Percentiles rank a stretch among this genome's conserved stretches.
Conservation (phyloP, 2,888 invertebrate genomes). For the Drosophila affinis region DNA sequence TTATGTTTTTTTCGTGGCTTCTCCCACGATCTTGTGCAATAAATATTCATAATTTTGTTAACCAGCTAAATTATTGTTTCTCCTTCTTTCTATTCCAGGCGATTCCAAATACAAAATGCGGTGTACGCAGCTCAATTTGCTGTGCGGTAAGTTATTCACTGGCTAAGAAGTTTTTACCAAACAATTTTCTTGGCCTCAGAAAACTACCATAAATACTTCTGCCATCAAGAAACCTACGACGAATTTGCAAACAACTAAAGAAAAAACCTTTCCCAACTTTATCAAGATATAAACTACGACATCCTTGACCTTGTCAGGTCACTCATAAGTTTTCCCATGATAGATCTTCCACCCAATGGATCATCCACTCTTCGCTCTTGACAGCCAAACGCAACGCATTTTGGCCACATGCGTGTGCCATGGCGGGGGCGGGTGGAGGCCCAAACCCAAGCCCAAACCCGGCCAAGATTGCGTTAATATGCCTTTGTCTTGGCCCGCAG, state of each 20-base stretch:
- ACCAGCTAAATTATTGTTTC: constrained; percentile 42
- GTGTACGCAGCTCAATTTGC: constrained; percentile 56
- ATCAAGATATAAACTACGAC: background rate
- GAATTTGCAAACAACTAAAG: background rate
- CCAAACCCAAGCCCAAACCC: constrained; percentile 20
- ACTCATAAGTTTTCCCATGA: constrained; percentile 56
- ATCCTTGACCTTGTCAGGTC: constrained; percentile 69
- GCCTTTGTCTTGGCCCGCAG: constrained; percentile 54
- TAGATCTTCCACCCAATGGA: constrained; percentile 55
- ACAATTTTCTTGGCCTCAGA: no score
- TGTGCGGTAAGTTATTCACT: constrained; percentile 71
- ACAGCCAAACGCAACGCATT: constrained; percentile 6
- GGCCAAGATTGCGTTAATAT: constrained; percentile 57
- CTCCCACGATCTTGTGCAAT: constrained; percentile 67
- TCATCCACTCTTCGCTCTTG: constrained; percentile 34
- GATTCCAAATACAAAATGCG: constrained; percentile 73
- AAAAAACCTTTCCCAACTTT: background rate
- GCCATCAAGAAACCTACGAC: background rate
- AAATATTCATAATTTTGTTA: constrained; percentile 69
- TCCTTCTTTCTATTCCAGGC: constrained; percentile 66
- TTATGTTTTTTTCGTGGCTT: constrained; percentile 41
- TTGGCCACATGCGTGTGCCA: constrained; percentile 39
- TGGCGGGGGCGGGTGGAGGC: constrained; percentile 48
- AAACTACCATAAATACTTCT: background rate
- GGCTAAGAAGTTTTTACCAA: background rate